Evolutionary conservation across 2,888 invertebrate species (phyloP).

Genomic region (Tholera decimalis): DNA sequence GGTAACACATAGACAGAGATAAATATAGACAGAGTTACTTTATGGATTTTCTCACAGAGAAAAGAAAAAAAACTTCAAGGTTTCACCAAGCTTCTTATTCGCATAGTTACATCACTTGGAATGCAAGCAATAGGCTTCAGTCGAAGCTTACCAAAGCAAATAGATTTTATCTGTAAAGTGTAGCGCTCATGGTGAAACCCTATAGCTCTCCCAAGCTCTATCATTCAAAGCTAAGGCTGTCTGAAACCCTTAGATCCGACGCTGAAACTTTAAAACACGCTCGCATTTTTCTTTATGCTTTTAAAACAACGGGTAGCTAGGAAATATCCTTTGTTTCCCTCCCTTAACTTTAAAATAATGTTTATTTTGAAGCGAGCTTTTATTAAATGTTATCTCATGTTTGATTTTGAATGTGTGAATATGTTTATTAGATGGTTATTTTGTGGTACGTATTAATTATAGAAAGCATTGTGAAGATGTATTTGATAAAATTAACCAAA

Average conservation of each 20-base stretch:
- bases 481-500: no score
- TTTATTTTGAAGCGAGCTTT: slow-evolving; percentile 38
- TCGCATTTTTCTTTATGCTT: slow-evolving; percentile 67
- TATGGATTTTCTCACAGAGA: no score
- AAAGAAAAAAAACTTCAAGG: no score
- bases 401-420: not conserved
- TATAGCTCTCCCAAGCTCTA: slow-evolving; percentile 68
- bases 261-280: slow-evolving; percentile 75
- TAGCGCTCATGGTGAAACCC: slow-evolving; percentile 60
- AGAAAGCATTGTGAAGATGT: no score
- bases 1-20: no score
- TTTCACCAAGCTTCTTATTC: not conserved
- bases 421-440: not conserved
- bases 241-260: slow-evolving; percentile 71
- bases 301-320: slow-evolving; percentile 67
- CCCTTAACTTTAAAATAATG: slow-evolving; percentile 47
- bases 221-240: slow-evolving; percentile 66
- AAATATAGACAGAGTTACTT: no score
- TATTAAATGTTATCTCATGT: slow-evolving; percentile 32
- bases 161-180: slow-evolving; percentile 57
- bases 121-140: slow-evolving; percentile 14
- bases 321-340: slow-evolving; percentile 59
- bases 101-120: slow-evolving; percentile 1
- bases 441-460: not conserved
- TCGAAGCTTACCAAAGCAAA: slow-evolving; percentile 44